Conservation (phyloP, 2,888 invertebrate species). For the Carabus problematicus region DNA sequence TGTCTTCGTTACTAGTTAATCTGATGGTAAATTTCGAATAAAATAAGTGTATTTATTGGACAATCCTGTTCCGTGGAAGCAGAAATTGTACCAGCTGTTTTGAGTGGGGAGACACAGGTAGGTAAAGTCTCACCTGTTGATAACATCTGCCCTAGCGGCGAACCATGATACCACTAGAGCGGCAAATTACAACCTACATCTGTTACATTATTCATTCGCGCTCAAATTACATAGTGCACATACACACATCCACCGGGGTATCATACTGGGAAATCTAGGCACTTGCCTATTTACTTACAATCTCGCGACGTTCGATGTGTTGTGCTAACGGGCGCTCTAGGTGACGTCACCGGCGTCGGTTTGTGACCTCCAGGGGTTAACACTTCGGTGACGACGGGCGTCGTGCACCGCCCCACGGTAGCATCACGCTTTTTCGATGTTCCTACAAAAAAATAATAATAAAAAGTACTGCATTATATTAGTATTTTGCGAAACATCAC, state of each 20-base stretch:
- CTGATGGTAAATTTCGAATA: too few species aligned
- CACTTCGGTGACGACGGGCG: conserved; percentile 38
- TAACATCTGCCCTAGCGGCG: conserved; percentile 31
- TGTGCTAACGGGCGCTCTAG: conserved; percentile 12
- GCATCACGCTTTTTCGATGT: conserved; percentile 53
- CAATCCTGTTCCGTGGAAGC: background rate
- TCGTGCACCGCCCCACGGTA: conserved; percentile 47
- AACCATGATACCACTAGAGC: conserved; percentile 23
- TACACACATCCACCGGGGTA: too few species aligned
- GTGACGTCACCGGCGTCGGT: conserved; percentile 28
- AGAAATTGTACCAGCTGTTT: conserved; percentile 35
- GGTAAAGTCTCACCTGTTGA: conserved; percentile 38
- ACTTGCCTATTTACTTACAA: conserved; percentile 16
- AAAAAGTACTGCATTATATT: conserved; percentile 3
- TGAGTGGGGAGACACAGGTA: conserved; percentile 23
- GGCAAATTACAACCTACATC: conserved; percentile 17
- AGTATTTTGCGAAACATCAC: background rate
- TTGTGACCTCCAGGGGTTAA: conserved; percentile 33
- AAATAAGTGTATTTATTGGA: too few species aligned
- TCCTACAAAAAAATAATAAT: conserved; percentile 50
- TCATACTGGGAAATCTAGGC: too few species aligned
- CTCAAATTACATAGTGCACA: too few species aligned
- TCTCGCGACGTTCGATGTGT: conserved; percentile 22
- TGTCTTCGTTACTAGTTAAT: too few species aligned
- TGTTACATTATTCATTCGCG: too few species aligned